Percentiles rank a stretch among this genome's conserved stretches.
Conservation (phyloP, 2,797 vertebrate genomes). For the Platyrinchus mystaceus region DNA sequence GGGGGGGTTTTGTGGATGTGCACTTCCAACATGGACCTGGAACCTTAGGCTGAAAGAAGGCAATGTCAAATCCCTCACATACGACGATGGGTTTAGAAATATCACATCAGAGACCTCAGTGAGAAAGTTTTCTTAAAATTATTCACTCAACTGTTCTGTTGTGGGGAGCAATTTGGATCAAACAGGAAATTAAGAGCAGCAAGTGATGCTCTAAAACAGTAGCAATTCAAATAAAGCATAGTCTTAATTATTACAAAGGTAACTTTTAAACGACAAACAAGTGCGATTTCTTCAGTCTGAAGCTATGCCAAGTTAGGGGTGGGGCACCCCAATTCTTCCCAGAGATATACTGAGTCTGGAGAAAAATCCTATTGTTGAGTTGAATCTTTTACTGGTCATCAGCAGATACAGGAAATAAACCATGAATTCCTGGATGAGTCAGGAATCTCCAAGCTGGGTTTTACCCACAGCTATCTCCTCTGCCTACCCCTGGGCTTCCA, state of each 20-base stretch:
- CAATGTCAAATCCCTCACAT: neutral
- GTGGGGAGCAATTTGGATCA: neutral
- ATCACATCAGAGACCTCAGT: neutral
- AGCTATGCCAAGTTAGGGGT: neutral
- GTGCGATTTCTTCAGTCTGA: neutral
- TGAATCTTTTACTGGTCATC: neutral
- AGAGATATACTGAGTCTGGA: neutral
- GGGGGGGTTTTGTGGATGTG: neutral
- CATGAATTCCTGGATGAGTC: neutral
- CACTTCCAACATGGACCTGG: neutral
- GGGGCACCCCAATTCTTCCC: neutral
- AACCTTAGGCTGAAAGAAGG: neutral
- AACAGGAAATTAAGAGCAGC: neutral
- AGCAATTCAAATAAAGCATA: neutral
- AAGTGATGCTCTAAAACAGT: neutral
- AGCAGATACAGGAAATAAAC: neutral
- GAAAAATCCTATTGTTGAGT: neutral
- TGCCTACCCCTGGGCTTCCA: neutral
- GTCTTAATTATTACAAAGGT: neutral
- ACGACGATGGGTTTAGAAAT: neutral
- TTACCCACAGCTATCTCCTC: neutral
- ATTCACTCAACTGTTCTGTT: neutral
- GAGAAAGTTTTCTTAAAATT: neutral
- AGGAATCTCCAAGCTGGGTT: neutral
- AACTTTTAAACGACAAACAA: neutral